Evolutionary conservation across 2,888 invertebrate species (phyloP).

Genomic region (Tetragonisca angustula): DNA sequence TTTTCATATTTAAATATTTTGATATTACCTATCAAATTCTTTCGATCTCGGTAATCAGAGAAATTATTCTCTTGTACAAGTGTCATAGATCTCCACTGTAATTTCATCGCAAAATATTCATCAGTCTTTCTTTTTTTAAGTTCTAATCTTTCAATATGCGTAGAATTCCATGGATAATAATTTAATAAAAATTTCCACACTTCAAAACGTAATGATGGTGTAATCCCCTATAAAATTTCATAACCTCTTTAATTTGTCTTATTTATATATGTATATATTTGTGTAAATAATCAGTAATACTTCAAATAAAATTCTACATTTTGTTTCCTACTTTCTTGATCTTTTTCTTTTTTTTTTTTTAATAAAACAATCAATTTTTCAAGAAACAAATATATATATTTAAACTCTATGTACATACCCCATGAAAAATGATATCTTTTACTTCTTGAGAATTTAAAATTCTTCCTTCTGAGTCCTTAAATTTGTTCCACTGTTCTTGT

Average conservation of each 20-base stretch:
- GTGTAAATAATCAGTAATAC: neutral
- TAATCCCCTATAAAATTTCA: constrained; percentile 89
- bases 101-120: constrained; percentile 97
- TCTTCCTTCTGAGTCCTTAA: constrained; percentile 92
- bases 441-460: constrained; percentile 91
- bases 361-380: neutral
- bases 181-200: constrained; percentile 98
- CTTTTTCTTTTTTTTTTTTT: neutral
- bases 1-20: neutral
- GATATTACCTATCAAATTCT: constrained; percentile 92
- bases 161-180: constrained; percentile 94
- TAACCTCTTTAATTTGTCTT: neutral
- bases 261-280: too few species aligned
- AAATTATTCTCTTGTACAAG: constrained; percentile 95
- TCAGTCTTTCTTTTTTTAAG: constrained; percentile 90
- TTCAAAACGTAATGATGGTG: constrained; percentile 90
- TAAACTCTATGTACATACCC: constrained; percentile 86
- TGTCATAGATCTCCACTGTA: constrained; percentile 97
- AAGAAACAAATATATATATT: neutral
- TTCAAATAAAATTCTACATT: neutral
- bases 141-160: constrained; percentile 88
- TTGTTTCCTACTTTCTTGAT: neutral
- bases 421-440: constrained; percentile 95
- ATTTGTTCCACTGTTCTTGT: constrained; percentile 92
- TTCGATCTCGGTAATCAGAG: constrained; percentile 94